Evolutionary conservation across 2,113 vertebrate species (phyloP).

Genomic region (Oxygymnocypris stewartii): DNA sequence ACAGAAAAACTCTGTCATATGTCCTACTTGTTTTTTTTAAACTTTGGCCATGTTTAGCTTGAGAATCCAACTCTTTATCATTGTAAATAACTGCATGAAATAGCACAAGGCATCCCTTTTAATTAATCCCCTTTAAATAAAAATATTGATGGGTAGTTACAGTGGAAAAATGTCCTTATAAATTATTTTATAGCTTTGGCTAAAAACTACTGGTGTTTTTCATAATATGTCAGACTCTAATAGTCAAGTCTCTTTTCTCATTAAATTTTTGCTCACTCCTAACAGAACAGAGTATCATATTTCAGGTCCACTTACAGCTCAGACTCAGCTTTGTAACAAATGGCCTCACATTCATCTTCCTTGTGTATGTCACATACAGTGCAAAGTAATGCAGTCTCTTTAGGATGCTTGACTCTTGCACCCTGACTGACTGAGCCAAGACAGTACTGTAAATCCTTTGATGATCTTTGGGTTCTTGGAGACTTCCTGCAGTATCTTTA

Average conservation of each 20-base stretch:
- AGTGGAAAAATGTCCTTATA: not conserved
- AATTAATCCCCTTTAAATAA: too few relatives aligned
- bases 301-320: conserved; percentile 20
- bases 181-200: conserved; percentile 16
- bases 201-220: conserved; percentile 9
- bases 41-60: too few relatives aligned
- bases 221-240: conserved; percentile 2
- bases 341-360: conserved; percentile 17
- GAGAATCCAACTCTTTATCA: too few relatives aligned
- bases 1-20: too few relatives aligned
- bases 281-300: conserved; percentile 6
- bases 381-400: conserved; percentile 28
- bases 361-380: conserved; percentile 13
- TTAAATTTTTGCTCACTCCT: conserved; percentile 24
- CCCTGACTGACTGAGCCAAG: conserved; percentile 20
- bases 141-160: not conserved
- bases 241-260: conserved; percentile 14
- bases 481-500: conserved; percentile 33
- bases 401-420: conserved; percentile 35
- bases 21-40: too few relatives aligned
- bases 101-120: too few relatives aligned
- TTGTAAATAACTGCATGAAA: too few relatives aligned
- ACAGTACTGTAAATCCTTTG: conserved; percentile 26
- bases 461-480: conserved; percentile 1
- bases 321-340: conserved; percentile 35